Conservation (phyloP, 53 echinoderm and acorn worm genomes). For the Echinarachnius parma region DNA sequence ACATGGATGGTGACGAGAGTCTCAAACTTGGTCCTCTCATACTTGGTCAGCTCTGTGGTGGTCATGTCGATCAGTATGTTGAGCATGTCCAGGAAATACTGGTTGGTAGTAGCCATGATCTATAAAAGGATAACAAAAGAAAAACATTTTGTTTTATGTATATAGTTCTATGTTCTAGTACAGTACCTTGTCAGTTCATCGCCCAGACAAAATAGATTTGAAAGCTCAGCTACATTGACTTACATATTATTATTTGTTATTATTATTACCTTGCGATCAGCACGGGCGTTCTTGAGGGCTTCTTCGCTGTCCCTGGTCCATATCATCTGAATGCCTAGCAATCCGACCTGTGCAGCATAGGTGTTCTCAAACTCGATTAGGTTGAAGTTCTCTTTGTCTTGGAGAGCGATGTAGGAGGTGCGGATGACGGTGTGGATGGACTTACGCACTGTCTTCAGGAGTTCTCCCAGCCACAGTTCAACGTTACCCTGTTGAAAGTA, state of each 20-base stretch:
- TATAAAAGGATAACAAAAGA: conserved; percentile 10
- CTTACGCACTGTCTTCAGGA: conserved; percentile 66
- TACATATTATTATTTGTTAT: too few species aligned
- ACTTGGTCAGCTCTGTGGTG: conserved; percentile 91
- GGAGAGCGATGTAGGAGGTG: conserved; percentile 70
- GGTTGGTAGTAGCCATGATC: conserved; percentile 98
- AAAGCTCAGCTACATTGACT: not conserved
- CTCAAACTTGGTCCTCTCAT: conserved; percentile 98
- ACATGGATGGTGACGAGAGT: conserved; percentile 99
- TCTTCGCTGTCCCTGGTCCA: conserved; percentile 99
- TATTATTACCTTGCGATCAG: conserved; percentile 93
- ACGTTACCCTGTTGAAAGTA: conserved; percentile 99
- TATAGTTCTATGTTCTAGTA: too few species aligned
- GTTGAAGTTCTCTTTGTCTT: conserved; percentile 96
- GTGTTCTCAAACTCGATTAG: conserved; percentile 91
- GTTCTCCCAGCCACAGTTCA: conserved; percentile 91
- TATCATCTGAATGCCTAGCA: conserved; percentile 95
- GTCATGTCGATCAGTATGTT: conserved; percentile 87
- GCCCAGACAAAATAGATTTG: too few species aligned
- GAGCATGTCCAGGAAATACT: conserved; percentile 94
- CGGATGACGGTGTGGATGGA: conserved; percentile 94
- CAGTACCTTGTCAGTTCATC: too few species aligned
- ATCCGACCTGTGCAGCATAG: conserved; percentile 91
- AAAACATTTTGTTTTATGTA: not conserved
- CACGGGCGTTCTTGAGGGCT: conserved; percentile 86